Evolutionary conservation across 2,888 invertebrate genomes (phyloP), one percentile per base, ranked within the genome.

Genomic region (Epinotia demarniana): DNA sequence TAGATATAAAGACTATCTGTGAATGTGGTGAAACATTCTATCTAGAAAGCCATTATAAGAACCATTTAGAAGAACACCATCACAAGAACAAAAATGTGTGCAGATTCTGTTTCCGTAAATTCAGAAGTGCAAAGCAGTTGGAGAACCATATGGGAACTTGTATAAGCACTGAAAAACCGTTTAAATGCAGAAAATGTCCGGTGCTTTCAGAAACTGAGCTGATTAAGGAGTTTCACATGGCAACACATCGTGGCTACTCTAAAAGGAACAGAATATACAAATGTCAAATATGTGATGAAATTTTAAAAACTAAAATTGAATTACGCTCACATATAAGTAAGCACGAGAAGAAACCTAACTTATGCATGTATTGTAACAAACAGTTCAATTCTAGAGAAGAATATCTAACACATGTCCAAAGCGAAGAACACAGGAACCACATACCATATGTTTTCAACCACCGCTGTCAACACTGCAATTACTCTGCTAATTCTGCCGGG

Each of bases 321-420:
- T 46, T 71, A 16, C 66, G 71, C 11, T 16, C 57, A 9, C 75
- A 75, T 39, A 46, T 75, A n/a, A 61, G 62, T 23, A 67, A 43
- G 46, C 75, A 75, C 49, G 66, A 60, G 23, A 75, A 67, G 67
- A 75, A 75, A 23, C 75, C 75, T 5, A 75, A 75, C n/a, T 16
- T 67, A 18, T 75, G 75, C 57, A 12, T 71, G 6, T 75, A 72
- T 18, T 75, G 75, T 9, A 75, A 75, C 43, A 75, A 72, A 61
- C 72, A 71, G 18, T 75, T 61, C 9, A 55, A 19, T 46, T 72
- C 75, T 13, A 71, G 71, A 43, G 43, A 75, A 16, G 67, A 72
- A 18, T 75, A 67, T 46, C 62, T 75, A 49, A 19, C 18, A 0
- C 75, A 75, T 57, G 62, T 61, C 4, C 75, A 75, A 53, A 75